Evolutionary conservation across 2,888 invertebrate genomes (phyloP).

Genomic region (Adelphocoris suturalis): DNA sequence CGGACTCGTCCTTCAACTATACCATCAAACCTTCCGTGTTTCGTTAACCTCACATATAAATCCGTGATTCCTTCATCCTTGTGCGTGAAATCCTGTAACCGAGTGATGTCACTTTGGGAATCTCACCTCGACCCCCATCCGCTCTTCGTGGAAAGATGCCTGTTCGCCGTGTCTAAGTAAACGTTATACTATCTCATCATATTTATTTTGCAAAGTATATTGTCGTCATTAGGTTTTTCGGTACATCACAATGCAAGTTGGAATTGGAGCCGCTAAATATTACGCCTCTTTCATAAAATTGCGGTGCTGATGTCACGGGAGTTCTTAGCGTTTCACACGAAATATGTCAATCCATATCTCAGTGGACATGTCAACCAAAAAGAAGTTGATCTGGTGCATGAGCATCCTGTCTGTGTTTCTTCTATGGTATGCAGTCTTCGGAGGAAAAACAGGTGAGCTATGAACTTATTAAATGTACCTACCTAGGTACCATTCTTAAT

Average conservation of each 20-base stretch:
- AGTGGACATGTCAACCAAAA: slow-evolving; percentile 72
- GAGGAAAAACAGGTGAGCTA: slow-evolving; percentile 66
- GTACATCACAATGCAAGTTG: neutral
- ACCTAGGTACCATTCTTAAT: neutral
- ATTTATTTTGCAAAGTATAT: neutral
- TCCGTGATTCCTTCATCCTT: neutral
- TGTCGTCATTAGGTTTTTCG: too few species aligned
- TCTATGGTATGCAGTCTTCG: slow-evolving; percentile 70
- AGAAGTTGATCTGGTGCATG: slow-evolving; percentile 68
- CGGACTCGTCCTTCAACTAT: neutral
- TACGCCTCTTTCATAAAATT: neutral
- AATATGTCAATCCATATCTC: slow-evolving; percentile 60
- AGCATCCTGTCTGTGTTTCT: slow-evolving; percentile 65
- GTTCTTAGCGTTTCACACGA: neutral
- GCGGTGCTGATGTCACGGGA: slow-evolving; percentile 23
- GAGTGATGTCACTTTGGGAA: neutral
- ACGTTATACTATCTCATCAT: neutral
- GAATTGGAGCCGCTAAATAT: neutral
- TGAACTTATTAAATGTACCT: neutral
- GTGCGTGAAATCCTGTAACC: neutral
- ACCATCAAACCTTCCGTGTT: neutral
- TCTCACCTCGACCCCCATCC: slow-evolving; percentile 25
- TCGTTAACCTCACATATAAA: neutral
- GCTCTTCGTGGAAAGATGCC: neutral
- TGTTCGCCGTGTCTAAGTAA: neutral